Evolutionary conservation across 1,140 invertebrate species (phyloP), one percentile per base, ranked within the genome.

Genomic region (Rhyzopertha dominica): DNA sequence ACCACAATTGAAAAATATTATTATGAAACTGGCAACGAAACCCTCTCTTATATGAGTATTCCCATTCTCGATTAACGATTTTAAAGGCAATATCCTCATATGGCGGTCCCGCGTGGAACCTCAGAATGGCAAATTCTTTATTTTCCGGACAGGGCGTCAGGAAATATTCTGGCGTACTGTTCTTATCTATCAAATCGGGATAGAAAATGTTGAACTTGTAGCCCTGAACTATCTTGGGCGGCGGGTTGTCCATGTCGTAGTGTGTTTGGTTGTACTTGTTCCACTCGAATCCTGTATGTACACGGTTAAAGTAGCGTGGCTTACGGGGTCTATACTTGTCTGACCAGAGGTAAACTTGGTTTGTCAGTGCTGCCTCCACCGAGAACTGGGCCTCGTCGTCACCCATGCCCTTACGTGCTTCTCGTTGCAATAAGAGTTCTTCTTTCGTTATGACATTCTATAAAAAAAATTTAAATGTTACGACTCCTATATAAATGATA

Each of bases 201-300:
- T 98, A 99, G 72, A 99, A 99, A 49, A 99, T 99, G 73, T 99
- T 99, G 72, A 99, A 99, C 68, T 99, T 99, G 73, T 99, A 99
- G 18, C 97, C 97, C 70, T 99, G 96, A 0, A 99, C 97, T 63
- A 99, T 98, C 74, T 99, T 99, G 1, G 97, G 97, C 12, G 97
- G 97, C 25, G 97, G 96, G 77, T 99, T 99, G 69, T 99, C 97
- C 84, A 98, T 95, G 66, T 99, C 96, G 68, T 99, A 99, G 74
- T 99, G 96, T 12, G 95, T 99, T 71, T 99, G 96, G 74, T 99
- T 99, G 67, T 99, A 99, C 67, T 99, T 99, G 70, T 99, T 99
- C 97, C 97, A 99, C 65, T 99, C 96, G 71, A 99, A 99, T 4
- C 97, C 93, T 26, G 86, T 90, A 67, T 93, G 88, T 1, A 92